Percentiles rank a stretch among this genome's conserved stretches.
These are phyloP conservation scores for Onychomys torridus DNA, from an alignment of 2,797 vertebrate species.

Conservation along the genomic window DNA sequence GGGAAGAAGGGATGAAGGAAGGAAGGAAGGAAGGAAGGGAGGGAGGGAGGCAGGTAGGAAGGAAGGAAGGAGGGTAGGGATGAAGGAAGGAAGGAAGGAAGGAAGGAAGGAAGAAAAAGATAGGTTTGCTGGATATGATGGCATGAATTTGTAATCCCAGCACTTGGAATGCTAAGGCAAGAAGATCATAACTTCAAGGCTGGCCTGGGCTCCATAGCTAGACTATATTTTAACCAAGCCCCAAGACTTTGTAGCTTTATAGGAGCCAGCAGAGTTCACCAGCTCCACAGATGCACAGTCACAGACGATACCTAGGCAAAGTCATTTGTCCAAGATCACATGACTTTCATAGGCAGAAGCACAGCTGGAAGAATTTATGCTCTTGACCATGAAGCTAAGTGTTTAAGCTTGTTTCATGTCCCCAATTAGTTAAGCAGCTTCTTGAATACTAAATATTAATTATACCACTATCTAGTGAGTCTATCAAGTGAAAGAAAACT, in stretches of 20 bases:
- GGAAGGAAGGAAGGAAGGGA: too few species aligned
- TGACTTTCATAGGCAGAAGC: neutral
- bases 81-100: too few species aligned
- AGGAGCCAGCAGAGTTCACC: neutral
- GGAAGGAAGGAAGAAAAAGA: neutral
- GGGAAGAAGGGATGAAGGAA: too few species aligned
- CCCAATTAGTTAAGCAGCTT: neutral
- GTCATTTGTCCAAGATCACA: neutral
- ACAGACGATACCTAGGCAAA: neutral
- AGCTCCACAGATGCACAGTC: neutral
- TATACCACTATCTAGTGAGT: neutral
- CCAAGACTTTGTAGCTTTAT: neutral
- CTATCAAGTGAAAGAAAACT: neutral
- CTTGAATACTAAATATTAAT: slow-evolving; percentile 13
- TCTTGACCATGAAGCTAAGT: neutral
- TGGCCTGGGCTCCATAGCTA: neutral
- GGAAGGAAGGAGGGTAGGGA: too few species aligned
- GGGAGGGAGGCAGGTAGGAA: too few species aligned
- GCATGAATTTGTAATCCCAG: neutral
- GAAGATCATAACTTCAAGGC: neutral
- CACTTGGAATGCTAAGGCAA: neutral
- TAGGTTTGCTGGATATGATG: fast-evolving
- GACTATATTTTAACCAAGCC: neutral
- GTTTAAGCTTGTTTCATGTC: neutral
- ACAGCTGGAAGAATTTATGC: neutral